A percentile compares a stretch with the other conserved stretches of the same genome.
phyloP scores from a whole-genome alignment of 2,797 vertebrate genomes.

The Cuniculus paca region DNA sequence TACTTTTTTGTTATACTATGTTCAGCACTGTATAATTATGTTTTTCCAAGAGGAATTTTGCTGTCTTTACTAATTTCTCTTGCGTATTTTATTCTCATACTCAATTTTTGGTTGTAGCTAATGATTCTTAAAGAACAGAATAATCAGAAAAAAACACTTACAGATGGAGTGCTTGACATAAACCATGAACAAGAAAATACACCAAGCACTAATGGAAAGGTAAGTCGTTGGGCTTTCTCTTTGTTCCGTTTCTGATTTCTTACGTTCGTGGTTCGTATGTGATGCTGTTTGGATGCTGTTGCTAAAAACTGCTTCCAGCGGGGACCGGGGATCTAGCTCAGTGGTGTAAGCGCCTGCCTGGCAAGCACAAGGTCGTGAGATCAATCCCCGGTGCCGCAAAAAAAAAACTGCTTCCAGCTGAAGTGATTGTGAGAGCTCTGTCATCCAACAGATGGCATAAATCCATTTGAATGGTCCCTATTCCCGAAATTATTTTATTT shows the following conservation, averaged over 20 bases:
- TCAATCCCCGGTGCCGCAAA: too few species aligned
- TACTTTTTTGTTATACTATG: rapidly evolving
- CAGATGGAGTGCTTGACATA: constrained; percentile 92
- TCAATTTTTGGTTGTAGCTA: constrained; percentile 89
- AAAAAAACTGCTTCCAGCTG: not conserved
- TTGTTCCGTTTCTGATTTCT: rapidly evolving
- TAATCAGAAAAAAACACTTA: constrained; percentile 93
- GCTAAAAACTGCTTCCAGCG: too few species aligned
- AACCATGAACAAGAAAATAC: constrained; percentile 93
- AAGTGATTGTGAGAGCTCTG: too few species aligned
- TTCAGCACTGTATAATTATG: not conserved
- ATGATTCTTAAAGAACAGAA: constrained; percentile 96
- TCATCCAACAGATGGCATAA: rapidly evolving
- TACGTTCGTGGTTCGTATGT: rapidly evolving
- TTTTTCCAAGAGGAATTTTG: not conserved
- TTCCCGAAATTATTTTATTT: not conserved
- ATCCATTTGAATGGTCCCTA: not conserved
- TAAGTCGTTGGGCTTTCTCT: constrained; percentile 80
- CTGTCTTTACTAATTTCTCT: constrained; percentile 52
- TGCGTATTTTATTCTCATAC: constrained; percentile 43
- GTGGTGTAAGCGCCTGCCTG: too few species aligned
- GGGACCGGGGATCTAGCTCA: too few species aligned
- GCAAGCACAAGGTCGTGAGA: too few species aligned
- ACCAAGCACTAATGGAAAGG: constrained; percentile 96
- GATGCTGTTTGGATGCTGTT: not conserved